Evolutionary conservation across 2,888 invertebrate species (phyloP).

Genomic region (Tachystola acroxantha): DNA sequence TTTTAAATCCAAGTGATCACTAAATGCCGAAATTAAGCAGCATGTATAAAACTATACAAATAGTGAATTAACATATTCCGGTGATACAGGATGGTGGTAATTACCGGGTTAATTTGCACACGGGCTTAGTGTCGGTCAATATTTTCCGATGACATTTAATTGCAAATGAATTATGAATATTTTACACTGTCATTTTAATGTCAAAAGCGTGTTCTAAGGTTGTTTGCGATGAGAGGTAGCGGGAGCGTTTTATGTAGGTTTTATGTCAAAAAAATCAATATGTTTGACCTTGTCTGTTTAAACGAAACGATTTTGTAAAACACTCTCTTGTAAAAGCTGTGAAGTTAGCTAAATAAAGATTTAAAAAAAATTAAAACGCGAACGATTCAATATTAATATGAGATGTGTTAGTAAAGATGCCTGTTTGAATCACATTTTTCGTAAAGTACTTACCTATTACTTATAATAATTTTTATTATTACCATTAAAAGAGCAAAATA

Average conservation of each 20-base stretch:
- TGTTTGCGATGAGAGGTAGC: constrained; percentile 12
- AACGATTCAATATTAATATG: too few species aligned
- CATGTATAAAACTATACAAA: not conserved
- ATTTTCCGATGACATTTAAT: constrained; percentile 44
- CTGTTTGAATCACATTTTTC: too few species aligned
- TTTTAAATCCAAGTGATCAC: not conserved
- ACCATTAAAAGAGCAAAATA: too few species aligned
- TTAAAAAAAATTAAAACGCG: too few species aligned
- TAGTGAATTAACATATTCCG: constrained; percentile 12
- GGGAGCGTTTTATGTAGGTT: constrained; percentile 3
- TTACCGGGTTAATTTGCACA: constrained; percentile 33
- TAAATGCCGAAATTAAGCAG: not conserved
- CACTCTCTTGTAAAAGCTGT: too few species aligned
- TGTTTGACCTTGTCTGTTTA: too few species aligned
- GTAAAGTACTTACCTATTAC: too few species aligned
- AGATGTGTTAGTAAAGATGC: too few species aligned
- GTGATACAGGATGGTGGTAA: constrained; percentile 17
- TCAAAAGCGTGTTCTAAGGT: constrained; percentile 18
- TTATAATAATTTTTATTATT: too few species aligned
- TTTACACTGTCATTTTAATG: constrained; percentile 49
- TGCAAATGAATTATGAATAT: constrained; percentile 67
- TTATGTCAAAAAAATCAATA: too few species aligned
- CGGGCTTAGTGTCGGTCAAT: constrained; percentile 27
- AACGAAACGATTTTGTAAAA: too few species aligned
- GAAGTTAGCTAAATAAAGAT: too few species aligned